Evolutionary conservation across 2,797 vertebrate species (phyloP), one percentile per base, ranked within the genome.

Genomic region (Acanthurus lineatus): DNA sequence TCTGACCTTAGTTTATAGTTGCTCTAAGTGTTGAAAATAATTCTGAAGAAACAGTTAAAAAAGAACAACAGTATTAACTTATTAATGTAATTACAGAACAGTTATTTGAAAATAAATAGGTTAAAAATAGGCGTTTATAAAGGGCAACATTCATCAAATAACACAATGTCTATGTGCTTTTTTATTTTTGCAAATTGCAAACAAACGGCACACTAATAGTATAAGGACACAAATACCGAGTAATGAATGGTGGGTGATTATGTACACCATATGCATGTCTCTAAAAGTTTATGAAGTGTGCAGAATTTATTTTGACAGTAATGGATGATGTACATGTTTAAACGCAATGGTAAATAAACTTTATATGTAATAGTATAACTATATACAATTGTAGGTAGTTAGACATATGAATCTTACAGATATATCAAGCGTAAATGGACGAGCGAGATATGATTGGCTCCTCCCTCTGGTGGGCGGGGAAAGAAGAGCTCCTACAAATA

Each of bases 391-490:
- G 28, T 32, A 32, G 28, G 28, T 32, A 32, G 28, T 2, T 4
- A 32, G 44, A 15, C 44, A 14, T 47, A 14, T 47, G 45, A 15
- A 4, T 45, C 42, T 42, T 0, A 14, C 7, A 11, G 42, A 11
- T 14, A 16, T 15, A 47, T 6, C 6, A 16, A 16, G 5, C 14
- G 7, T 6, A 19, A 48, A 9, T 15, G 54, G 45, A 2, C 14
- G n/a, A 10, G 47, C 35, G 53, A 5, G 25, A 16, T 56, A 15
- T 32, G 16, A 73, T 52, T 73, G 59, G 71, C 5, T 14, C 17
- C 3, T 12, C 17, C n/a, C 3, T 2, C 0, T 0, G 77, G 8
- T 76, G n/a, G 92, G 92, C 86, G 88, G 80, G 28, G 84, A 32
- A 25, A 76, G 10, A 0, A 0, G 2, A 0, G 8, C 9, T 0